A percentile compares a stretch with the other conserved stretches of the same genome.
Evolutionary conservation across 1,140 invertebrate genomes (phyloP).

Genomic region (Diorhabda carinulata): DNA sequence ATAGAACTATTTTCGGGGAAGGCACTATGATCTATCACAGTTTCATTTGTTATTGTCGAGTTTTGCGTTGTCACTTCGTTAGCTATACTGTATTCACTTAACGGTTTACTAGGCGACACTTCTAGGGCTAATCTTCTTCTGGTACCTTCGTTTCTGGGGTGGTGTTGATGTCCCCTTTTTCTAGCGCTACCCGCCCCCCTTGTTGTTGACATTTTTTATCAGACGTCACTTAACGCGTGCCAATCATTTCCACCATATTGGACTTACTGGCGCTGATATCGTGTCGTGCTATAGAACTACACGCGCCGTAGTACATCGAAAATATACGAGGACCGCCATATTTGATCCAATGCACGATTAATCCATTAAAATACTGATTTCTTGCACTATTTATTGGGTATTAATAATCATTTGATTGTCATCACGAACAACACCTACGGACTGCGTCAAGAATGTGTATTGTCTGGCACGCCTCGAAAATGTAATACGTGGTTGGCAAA

Average conservation of each 20-base stretch:
- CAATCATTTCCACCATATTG: conserved; percentile 51
- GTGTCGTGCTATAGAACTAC: conserved; percentile 21
- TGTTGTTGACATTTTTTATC: conserved; percentile 52
- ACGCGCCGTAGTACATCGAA: conserved; percentile 4
- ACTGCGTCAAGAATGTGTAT: not conserved
- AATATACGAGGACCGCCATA: not conserved
- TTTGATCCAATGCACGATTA: not conserved
- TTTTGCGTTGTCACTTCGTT: conserved; percentile 43
- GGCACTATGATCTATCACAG: conserved; percentile 25
- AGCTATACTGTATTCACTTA: conserved; percentile 32
- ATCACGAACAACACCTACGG: not conserved
- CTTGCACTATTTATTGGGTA: too few relatives aligned
- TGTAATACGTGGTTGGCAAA: not conserved
- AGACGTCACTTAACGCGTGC: conserved; percentile 45
- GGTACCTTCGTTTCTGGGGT: conserved; percentile 57
- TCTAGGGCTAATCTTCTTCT: conserved; percentile 47
- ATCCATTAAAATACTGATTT: too few relatives aligned
- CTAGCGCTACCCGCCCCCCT: conserved; percentile 55
- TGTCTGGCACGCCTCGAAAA: not conserved
- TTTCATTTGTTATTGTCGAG: conserved; percentile 40
- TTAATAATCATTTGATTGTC: too few relatives aligned
- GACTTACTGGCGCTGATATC: conserved; percentile 34
- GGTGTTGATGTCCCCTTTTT: conserved; percentile 75
- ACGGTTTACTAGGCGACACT: conserved; percentile 18
- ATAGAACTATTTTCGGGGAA: conserved; percentile 5